Conservation (phyloP, 2,113 vertebrate genomes). For the Scortum barcoo region DNA sequence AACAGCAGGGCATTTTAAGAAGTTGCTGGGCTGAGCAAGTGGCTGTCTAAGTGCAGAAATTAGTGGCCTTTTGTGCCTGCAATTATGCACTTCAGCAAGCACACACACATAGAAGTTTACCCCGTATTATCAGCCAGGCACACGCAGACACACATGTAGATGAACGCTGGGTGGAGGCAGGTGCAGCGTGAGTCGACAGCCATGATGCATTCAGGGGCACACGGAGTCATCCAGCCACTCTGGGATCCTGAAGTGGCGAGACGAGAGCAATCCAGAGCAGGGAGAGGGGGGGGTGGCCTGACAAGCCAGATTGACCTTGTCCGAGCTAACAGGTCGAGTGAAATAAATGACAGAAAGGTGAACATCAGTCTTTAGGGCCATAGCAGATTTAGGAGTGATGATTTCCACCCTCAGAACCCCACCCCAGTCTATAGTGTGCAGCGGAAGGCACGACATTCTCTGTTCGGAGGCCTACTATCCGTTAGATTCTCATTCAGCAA, state of each 20-base stretch:
- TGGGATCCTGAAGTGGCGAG: constrained; percentile 45
- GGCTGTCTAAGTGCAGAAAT: constrained; percentile 58
- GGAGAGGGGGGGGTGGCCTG: constrained; percentile 26
- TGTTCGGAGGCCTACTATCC: constrained; percentile 29
- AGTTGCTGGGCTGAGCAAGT: constrained; percentile 50
- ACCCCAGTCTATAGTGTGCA: constrained; percentile 9
- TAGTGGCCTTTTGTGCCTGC: constrained; percentile 57
- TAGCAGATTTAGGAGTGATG: constrained; percentile 64
- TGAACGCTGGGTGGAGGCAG: constrained; percentile 1
- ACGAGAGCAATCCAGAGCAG: constrained; percentile 56
- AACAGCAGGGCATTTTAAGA: constrained; percentile 50
- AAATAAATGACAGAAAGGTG: constrained; percentile 60
- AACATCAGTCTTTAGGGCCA: constrained; percentile 58
- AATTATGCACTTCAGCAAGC: constrained; percentile 61
- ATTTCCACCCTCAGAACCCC: constrained; percentile 10
- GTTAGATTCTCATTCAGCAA: constrained; percentile 44
- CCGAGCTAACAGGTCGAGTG: constrained; percentile 41
- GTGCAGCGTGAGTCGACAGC: constrained; percentile 27
- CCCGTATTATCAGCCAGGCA: constrained; percentile 20
- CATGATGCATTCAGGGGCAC: constrained; percentile 31
- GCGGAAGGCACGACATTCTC: constrained; percentile 17
- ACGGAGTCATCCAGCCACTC: constrained; percentile 19
- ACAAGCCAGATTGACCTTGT: constrained; percentile 71
- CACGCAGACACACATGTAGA: constrained; percentile 24
- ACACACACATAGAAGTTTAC: constrained; percentile 13